These are phyloP conservation scores for Aramus guarauna DNA, from an alignment of 2,113 vertebrate genomes.

Conservation along the genomic window DNA sequence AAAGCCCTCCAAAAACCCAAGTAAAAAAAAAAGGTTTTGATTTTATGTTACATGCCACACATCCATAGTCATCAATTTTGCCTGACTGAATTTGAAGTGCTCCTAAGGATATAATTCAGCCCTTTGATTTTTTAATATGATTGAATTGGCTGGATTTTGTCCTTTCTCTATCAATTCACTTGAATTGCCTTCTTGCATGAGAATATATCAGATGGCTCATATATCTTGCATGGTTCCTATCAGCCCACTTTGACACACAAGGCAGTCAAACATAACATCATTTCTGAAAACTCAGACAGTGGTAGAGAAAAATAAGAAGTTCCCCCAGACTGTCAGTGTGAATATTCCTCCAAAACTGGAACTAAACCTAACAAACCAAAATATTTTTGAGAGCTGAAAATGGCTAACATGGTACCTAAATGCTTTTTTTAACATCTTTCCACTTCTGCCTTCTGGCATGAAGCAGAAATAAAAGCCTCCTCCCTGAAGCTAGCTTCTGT, in stretches of 20 bases:
- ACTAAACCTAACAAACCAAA: background rate
- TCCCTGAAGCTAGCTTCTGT: background rate
- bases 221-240: background rate
- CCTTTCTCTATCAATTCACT: background rate
- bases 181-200: background rate
- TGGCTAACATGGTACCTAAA: background rate
- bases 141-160: background rate
- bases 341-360: constrained; percentile 29
- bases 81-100: background rate
- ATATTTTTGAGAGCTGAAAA: constrained; percentile 5
- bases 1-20: no score
- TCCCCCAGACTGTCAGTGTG: background rate
- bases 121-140: background rate
- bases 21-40: fast-evolving
- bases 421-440: background rate
- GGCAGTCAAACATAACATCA: background rate
- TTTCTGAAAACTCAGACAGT: background rate
- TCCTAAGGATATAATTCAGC: background rate
- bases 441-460: constrained; percentile 42
- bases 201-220: background rate
- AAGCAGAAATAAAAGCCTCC: constrained; percentile 31
- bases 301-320: constrained; percentile 5
- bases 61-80: background rate
- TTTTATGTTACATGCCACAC: background rate
- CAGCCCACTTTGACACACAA: background rate